These are phyloP conservation scores for Saturnia pavonia DNA, from an alignment of 2,888 invertebrate species.

Conservation along the genomic window DNA sequence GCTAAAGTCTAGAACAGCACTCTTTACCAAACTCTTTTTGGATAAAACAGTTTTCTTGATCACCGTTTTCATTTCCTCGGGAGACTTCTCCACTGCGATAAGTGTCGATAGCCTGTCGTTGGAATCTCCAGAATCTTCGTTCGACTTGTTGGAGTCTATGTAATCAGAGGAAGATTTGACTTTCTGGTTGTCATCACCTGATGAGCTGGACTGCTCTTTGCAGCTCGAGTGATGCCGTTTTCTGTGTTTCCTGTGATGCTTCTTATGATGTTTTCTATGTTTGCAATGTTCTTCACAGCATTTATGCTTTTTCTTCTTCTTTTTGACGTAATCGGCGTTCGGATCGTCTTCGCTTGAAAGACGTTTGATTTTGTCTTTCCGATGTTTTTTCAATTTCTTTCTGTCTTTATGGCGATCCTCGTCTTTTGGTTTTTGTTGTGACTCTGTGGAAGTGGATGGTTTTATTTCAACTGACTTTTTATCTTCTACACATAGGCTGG, in stretches of 20 bases:
- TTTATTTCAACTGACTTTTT: constrained; percentile 64
- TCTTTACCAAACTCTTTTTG: constrained; percentile 68
- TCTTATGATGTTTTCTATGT: constrained; percentile 88
- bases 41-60: constrained; percentile 69
- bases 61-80: constrained; percentile 71
- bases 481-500: constrained; percentile 84
- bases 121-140: constrained; percentile 71
- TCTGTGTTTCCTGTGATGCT: constrained; percentile 89
- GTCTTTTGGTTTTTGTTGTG: constrained; percentile 46
- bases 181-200: constrained; percentile 74
- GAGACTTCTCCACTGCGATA: constrained; percentile 66
- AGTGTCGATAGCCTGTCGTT: constrained; percentile 63
- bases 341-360: constrained; percentile 72
- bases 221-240: constrained; percentile 85
- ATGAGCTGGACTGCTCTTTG: constrained; percentile 76
- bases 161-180: constrained; percentile 69
- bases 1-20: constrained; percentile 67
- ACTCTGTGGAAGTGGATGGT: constrained; percentile 37
- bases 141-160: constrained; percentile 70
- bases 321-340: constrained; percentile 77
- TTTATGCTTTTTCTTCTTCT: constrained; percentile 86
- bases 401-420: constrained; percentile 82
- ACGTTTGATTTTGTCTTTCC: constrained; percentile 83
- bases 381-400: constrained; percentile 86
- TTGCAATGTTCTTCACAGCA: constrained; percentile 87